phyloP scores from a whole-genome alignment of 2,797 vertebrate species.

The Sparus aurata region DNA sequence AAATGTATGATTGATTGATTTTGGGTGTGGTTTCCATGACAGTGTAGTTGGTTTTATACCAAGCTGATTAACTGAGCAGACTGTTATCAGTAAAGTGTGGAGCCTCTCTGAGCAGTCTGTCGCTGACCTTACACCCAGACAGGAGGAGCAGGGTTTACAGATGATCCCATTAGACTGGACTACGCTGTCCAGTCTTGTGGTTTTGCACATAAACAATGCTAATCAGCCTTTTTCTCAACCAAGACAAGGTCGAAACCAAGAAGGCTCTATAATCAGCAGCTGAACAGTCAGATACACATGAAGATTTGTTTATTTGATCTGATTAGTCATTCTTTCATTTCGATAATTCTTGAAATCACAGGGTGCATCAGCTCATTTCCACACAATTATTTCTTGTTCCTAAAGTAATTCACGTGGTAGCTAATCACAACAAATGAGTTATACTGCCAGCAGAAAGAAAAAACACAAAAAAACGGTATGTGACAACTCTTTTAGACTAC shows the following conservation, averaged over 20 bases:
- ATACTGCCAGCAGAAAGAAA: conserved; percentile 23
- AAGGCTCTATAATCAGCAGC: conserved; percentile 17
- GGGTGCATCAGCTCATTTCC: conserved; percentile 19
- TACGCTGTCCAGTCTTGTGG: neutral
- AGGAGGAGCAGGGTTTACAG: conserved; percentile 48
- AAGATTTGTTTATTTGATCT: conserved; percentile 64
- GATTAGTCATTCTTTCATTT: conserved; percentile 43
- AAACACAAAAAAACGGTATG: conserved; percentile 5
- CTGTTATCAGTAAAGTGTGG: neutral
- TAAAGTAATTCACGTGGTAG: conserved; percentile 22
- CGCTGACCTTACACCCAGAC: conserved; percentile 59
- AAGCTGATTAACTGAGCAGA: conserved; percentile 9
- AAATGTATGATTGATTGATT: too few species aligned
- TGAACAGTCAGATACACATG: conserved; percentile 13
- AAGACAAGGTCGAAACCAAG: conserved; percentile 23
- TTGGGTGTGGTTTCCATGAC: too few species aligned
- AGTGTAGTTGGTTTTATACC: neutral
- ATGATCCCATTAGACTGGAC: conserved; percentile 71
- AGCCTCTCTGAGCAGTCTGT: conserved; percentile 2
- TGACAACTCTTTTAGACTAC: conserved; percentile 16
- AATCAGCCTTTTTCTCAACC: conserved; percentile 21
- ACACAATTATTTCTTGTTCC: conserved; percentile 11
- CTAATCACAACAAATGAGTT: conserved; percentile 40
- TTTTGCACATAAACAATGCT: conserved; percentile 28
- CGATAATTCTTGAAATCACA: conserved; percentile 39